These are phyloP conservation scores for Hipposideros armiger DNA, from an alignment of 2,113 vertebrate species.

Conservation along the genomic window DNA sequence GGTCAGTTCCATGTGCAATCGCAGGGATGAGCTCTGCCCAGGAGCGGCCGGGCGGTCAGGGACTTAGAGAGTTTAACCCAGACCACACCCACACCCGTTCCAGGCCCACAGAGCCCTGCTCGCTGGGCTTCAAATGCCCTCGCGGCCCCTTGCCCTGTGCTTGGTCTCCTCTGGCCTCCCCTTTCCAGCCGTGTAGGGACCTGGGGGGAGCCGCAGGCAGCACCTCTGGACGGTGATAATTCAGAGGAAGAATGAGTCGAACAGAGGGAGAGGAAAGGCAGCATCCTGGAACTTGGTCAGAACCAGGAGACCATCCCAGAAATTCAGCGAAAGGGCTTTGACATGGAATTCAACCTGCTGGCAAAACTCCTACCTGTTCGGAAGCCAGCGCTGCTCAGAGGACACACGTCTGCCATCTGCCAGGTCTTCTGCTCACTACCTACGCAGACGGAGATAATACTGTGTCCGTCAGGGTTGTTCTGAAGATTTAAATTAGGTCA, in stretches of 20 bases:
- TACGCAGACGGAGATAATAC: fast-evolving
- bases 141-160: too few relatives aligned
- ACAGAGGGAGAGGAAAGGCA: background rate
- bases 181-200: background rate
- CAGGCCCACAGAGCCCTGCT: background rate
- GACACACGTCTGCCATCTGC: background rate
- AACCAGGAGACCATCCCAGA: background rate
- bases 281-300: background rate
- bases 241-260: background rate
- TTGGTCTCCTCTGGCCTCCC: background rate
- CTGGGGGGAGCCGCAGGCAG: background rate
- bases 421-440: background rate
- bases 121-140: too few relatives aligned
- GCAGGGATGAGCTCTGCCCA: background rate
- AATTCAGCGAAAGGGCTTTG: background rate
- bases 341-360: fast-evolving
- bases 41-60: background rate
- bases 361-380: background rate
- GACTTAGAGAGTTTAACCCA: background rate
- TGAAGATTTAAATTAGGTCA: background rate
- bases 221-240: background rate
- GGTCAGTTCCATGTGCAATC: background rate
- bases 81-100: background rate
- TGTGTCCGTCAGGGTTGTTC: fast-evolving
- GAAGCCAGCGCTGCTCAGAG: background rate